Evolutionary conservation across 2,113 vertebrate species (phyloP).

Genomic region (Syngnathus typhle): DNA sequence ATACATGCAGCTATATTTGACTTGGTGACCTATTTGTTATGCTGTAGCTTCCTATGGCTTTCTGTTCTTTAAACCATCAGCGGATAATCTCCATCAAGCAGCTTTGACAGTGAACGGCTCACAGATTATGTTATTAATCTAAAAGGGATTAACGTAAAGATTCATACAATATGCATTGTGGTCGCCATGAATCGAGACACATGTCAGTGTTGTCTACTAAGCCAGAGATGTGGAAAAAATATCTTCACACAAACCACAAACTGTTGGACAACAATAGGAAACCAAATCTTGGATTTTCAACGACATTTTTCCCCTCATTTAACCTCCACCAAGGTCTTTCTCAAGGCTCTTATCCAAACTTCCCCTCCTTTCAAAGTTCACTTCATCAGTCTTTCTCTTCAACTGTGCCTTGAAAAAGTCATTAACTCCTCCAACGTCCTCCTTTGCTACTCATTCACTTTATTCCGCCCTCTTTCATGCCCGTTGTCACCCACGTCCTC

Average conservation of each 20-base stretch:
- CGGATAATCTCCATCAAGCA: conserved; percentile 34
- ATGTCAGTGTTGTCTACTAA: background rate
- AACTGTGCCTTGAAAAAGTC: conserved; percentile 1
- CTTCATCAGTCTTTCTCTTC: background rate
- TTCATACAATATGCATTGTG: conserved; percentile 11
- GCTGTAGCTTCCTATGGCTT: background rate
- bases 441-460: conserved; percentile 42
- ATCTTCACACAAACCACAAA: background rate
- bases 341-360: background rate
- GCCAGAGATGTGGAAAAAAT: background rate
- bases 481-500: conserved; percentile 39
- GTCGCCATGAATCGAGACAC: background rate
- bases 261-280: background rate
- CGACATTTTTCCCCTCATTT: too few relatives aligned
- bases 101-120: background rate
- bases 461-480: conserved; percentile 44
- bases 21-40: conserved; percentile 2
- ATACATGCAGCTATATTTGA: background rate
- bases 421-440: background rate
- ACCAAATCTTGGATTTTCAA: background rate
- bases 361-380: background rate
- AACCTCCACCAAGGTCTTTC: background rate
- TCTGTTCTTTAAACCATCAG: conserved; percentile 5
- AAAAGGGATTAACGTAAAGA: conserved; percentile 18
- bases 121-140: conserved; percentile 41